phyloP scores from a whole-genome alignment of 1,140 invertebrate species.

The Notospermus geniculatus region DNA sequence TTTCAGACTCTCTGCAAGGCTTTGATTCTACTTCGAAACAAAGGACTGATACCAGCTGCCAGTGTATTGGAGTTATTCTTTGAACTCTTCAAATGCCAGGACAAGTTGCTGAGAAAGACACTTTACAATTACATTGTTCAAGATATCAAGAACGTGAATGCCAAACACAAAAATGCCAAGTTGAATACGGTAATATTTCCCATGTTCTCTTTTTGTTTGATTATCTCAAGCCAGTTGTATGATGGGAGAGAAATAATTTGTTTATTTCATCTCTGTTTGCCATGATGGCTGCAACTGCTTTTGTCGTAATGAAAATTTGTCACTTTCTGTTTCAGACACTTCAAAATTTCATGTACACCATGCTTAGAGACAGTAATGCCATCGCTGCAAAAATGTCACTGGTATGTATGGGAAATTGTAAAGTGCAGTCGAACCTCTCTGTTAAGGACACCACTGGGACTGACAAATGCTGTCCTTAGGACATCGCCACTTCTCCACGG shows the following conservation, averaged over 20 bases:
- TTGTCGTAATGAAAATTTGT: conserved; percentile 6
- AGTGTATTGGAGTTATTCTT: conserved; percentile 90
- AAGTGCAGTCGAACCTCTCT: no score
- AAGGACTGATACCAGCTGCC: conserved; percentile 81
- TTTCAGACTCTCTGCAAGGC: conserved; percentile 79
- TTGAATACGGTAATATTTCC: conserved; percentile 73
- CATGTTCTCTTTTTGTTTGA: neutral
- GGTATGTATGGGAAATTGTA: conserved; percentile 49
- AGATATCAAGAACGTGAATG: conserved; percentile 95
- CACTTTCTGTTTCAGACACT: conserved; percentile 62
- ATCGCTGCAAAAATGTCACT: conserved; percentile 90
- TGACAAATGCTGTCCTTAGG: no score
- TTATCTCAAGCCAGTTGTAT: neutral
- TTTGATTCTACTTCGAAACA: conserved; percentile 89
- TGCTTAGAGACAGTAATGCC: conserved; percentile 85
- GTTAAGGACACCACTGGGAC: no score
- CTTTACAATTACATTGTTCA: conserved; percentile 83
- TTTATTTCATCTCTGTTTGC: neutral
- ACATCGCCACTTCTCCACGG: no score
- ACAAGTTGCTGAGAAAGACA: conserved; percentile 84
- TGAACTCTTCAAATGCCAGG: conserved; percentile 82
- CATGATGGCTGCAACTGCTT: neutral
- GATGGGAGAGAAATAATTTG: conserved; percentile 1
- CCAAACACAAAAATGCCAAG: conserved; percentile 88
- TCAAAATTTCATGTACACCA: conserved; percentile 94